Base-by-base conservation (phyloP, 2,113 vertebrate species). In the Zosterops lateralis region DNA sequence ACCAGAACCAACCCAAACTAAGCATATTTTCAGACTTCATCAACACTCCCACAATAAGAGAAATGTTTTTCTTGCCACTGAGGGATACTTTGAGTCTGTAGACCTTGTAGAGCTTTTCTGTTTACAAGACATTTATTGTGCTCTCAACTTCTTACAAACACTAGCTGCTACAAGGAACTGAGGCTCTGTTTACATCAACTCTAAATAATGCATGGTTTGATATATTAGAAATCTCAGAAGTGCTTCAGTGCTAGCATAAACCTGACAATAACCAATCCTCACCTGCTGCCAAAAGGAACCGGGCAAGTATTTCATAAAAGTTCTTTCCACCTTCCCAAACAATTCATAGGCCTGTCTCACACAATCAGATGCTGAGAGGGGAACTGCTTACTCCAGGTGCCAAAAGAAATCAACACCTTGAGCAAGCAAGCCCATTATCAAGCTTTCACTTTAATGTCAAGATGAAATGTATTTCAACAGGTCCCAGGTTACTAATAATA, bases 391-490 rank as follows among this genome's bases (percentile, higher is more conserved):
- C 44, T 75, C 25, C 45, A 76, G 42, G 28, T 68, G 17, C 51
- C 51, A 91, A 50, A 47, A 28, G 9, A 34, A 85, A 95, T 82
- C 80, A 82, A 32, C n/a, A 67, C 34, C 72, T 40, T 36, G 72
- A 68, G 32, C 7, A 3, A 93, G 29, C 0, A 16, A 72, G 60
- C 54, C 67, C 4, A 0, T 75, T 53, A 73, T 12, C 48, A 90
- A 81, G 61, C 48, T 83, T 93, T 89, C 61, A 60, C 18, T 89
- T 31, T 57, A 68, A 65, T 50, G 38, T 19, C 66, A 84, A 70
- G n/a, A 50, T n/a, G 54, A 87, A 70, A n/a, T 4, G n/a, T 20
- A 47, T 81, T 94, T 80, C 71, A 65, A 56, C 56, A 80, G 57
- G 36, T 90, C 45, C 44, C 62, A 50, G 31, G 51, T 42, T 54